Evolutionary conservation across 64 coral and sea anemone species (phyloP).

Genomic region (Acropora tenuis): DNA sequence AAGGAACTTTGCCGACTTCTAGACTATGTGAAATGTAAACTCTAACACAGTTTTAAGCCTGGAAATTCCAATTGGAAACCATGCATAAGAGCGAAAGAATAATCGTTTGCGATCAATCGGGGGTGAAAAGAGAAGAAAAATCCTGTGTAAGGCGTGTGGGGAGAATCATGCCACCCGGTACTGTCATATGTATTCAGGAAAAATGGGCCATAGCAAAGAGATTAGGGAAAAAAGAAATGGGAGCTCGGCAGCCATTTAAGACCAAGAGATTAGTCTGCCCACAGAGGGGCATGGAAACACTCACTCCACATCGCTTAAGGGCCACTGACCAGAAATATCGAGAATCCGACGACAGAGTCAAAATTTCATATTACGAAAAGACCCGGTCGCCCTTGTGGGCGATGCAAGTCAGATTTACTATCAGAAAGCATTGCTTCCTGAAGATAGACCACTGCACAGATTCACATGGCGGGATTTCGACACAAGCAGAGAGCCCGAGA

Average conservation of each 20-base stretch:
- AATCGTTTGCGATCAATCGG: not conserved
- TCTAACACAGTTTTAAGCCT: constrained; percentile 8
- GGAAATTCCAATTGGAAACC: not conserved
- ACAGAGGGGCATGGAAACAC: constrained; percentile 2
- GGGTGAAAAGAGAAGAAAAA: not conserved
- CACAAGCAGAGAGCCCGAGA: too few relatives aligned
- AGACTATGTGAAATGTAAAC: constrained; percentile 34
- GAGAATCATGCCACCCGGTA: constrained; percentile 18
- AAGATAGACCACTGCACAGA: too few relatives aligned
- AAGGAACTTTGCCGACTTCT: not conserved
- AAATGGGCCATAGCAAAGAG: constrained; percentile 62
- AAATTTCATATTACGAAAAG: not conserved
- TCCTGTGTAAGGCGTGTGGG: not conserved
- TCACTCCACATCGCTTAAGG: not conserved
- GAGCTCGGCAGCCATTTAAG: not conserved
- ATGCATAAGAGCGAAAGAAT: not conserved
- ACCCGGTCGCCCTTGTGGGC: constrained; percentile 10
- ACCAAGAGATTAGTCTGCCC: not conserved
- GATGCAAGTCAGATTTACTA: too few relatives aligned
- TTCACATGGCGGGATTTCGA: too few relatives aligned
- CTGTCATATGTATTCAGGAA: constrained; percentile 46
- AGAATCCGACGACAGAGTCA: too few relatives aligned
- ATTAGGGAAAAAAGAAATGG: constrained; percentile 1
- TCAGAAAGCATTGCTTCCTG: too few relatives aligned
- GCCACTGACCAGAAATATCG: too few relatives aligned